Base-by-base conservation (phyloP, 2,113 vertebrate genomes). In the Mormoops blainvillei region DNA sequence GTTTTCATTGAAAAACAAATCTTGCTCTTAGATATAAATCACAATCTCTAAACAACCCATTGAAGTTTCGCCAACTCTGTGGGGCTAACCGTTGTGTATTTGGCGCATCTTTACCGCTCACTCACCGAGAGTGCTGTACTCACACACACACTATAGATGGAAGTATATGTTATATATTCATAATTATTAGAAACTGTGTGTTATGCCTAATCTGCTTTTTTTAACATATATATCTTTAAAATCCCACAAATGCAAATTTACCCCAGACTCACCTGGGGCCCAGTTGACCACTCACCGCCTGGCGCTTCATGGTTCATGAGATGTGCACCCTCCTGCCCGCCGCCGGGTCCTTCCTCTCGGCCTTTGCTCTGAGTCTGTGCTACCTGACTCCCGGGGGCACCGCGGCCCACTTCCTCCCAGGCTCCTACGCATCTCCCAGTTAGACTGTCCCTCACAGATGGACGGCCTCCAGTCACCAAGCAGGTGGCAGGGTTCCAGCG, bases 1-100 rank as follows among this genome's bases (percentile, higher is more conserved):
- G 58, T 56, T 94, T 87, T 83, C 81, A 67, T n/a, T 94, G 45
- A 86, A 95, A 92, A 63, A 93, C 54, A 86, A 89, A 52, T 43
- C 28, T 92, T 96, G 14, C 33, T 84, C 52, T 41, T 71, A 36
- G 56, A 31, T 50, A 28, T 87, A 65, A 89, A 41, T 80, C 94
- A 50, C 10, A 78, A 3, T 76, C 12, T 65, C n/a, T 83, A 76
- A 92, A 84, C 81, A 43, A 2, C 12, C 31, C 19, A 38, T 31
- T 63, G 54, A 77, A 58, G 67, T 85, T 4, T 87, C 73, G 84
- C 50, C 13, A 70, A 15, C 9, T 56, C 1, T 56, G 18, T 88
- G 70, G 84, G 10, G 10, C 36, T 50, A 33, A 56, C 16, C 41
- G 3, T 20, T 45, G 22, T 70, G 56, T 61, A 81, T 81, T 81